Evolutionary conservation across 2,888 invertebrate species (phyloP).

Genomic region (Habrosyne pyritoides): DNA sequence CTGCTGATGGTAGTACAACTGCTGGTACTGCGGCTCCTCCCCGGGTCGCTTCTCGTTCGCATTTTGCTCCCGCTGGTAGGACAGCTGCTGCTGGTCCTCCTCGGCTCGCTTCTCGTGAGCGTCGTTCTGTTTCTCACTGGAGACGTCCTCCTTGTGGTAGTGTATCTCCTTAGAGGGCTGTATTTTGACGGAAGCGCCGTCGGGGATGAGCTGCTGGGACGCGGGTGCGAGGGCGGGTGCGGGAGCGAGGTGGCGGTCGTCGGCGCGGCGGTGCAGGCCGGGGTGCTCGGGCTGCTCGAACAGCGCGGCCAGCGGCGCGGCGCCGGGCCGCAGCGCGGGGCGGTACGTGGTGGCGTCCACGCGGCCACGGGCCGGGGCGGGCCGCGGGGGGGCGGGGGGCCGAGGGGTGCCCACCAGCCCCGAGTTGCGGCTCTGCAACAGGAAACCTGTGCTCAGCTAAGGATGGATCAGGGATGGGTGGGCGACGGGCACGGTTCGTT

Average conservation of each 20-base stretch:
- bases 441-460: constrained; percentile 68
- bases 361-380: constrained; percentile 43
- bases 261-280: constrained; percentile 66
- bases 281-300: constrained; percentile 49
- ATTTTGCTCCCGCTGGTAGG: background rate
- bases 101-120: constrained; percentile 9
- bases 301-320: constrained; percentile 47
- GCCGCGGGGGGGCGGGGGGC: constrained; percentile 38
- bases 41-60: background rate
- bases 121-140: background rate
- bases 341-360: constrained; percentile 71
- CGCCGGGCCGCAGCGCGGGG: constrained; percentile 60
- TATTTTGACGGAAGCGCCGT: background rate
- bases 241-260: constrained; percentile 32
- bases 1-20: background rate
- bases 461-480: constrained; percentile 31
- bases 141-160: constrained; percentile 26
- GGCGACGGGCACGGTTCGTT: constrained; percentile 21
- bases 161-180: constrained; percentile 41
- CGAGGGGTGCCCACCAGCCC: constrained; percentile 52
- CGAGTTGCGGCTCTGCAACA: constrained; percentile 82
- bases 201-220: background rate
- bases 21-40: background rate
- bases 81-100: too few relatives aligned
- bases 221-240: background rate